phyloP scores from a whole-genome alignment of 2,888 invertebrate genomes.

The Piscicola geometra region DNA sequence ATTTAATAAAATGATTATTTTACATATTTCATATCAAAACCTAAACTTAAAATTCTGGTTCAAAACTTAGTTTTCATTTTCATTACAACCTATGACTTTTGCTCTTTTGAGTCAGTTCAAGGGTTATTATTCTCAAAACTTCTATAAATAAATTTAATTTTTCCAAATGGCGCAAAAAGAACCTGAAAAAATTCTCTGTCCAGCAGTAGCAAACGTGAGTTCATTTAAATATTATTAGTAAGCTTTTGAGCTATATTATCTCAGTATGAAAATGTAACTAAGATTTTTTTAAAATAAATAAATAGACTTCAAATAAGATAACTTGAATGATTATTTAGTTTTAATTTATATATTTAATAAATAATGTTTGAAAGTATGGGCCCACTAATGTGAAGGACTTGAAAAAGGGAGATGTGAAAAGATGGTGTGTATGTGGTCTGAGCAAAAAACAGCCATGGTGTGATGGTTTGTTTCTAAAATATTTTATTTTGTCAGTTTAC shows the following conservation, averaged over 20 bases:
- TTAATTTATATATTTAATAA: background rate
- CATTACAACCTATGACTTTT: no score
- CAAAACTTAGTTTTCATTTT: no score
- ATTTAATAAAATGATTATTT: no score
- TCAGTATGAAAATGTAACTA: no score
- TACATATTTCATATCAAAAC: no score
- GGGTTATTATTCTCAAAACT: no score
- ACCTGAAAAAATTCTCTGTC: background rate
- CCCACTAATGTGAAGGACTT: constrained; percentile 46
- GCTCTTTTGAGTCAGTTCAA: no score
- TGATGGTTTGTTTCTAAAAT: constrained; percentile 47
- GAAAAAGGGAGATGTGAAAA: constrained; percentile 46
- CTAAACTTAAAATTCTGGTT: no score
- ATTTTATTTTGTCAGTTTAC: constrained; percentile 14
- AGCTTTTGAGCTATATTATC: no score
- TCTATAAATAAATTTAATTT: no score
- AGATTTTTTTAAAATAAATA: no score
- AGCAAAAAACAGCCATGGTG: constrained; percentile 54
- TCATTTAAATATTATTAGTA: background rate
- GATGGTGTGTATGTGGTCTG: constrained; percentile 53
- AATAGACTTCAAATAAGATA: background rate
- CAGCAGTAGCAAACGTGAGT: background rate
- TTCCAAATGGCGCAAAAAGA: background rate
- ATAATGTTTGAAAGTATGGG: constrained; percentile 46
- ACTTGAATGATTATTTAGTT: no score